These are phyloP conservation scores for Phaedon cochleariae DNA, from an alignment of 2,888 invertebrate species.

Conservation along the genomic window DNA sequence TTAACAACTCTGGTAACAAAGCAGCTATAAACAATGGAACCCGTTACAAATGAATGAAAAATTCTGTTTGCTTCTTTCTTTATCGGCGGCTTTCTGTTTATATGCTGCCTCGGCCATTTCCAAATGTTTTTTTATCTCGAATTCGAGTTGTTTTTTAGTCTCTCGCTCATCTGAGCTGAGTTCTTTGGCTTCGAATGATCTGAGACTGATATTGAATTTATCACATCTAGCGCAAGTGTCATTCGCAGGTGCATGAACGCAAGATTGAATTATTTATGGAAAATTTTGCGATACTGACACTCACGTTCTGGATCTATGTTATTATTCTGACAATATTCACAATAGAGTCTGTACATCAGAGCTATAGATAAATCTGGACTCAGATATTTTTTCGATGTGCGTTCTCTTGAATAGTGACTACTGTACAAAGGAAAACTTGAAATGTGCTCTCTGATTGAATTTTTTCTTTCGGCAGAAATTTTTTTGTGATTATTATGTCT, in stretches of 20 bases:
- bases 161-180: too few relatives aligned
- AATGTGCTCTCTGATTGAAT: not conserved
- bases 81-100: too few relatives aligned
- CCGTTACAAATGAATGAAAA: too few relatives aligned
- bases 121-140: too few relatives aligned
- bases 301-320: conserved; percentile 1
- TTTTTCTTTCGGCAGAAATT: too few relatives aligned
- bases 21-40: too few relatives aligned
- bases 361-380: not conserved
- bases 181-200: too few relatives aligned
- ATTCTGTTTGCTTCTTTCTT: too few relatives aligned
- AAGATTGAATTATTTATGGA: conserved; percentile 2
- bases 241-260: not conserved
- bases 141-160: too few relatives aligned
- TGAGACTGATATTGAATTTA: not conserved
- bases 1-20: too few relatives aligned
- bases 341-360: not conserved
- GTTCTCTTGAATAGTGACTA: conserved; percentile 1
- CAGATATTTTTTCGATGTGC: conserved; percentile 1
- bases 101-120: not conserved
- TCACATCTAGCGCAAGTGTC: conserved; percentile 11
- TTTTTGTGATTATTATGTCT: conserved; percentile 3
- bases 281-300: not conserved
- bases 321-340: not conserved
- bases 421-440: too few relatives aligned